Base-by-base conservation (phyloP, 2,113 vertebrate species). In the Corythaeola cristata region DNA sequence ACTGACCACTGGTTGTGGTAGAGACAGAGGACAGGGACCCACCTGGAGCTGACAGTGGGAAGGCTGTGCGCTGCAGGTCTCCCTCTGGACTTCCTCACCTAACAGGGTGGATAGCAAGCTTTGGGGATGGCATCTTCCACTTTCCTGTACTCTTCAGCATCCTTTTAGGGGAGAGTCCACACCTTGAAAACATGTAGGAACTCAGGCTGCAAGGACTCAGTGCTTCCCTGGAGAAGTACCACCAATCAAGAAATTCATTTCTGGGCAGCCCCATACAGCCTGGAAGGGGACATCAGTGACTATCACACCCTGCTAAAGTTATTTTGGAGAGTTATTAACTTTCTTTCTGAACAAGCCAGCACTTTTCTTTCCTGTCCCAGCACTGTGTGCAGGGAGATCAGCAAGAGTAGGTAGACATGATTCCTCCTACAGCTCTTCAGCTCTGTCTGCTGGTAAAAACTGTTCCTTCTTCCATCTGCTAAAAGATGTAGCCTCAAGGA, bases 1-100 rank as follows among this genome's bases (percentile, higher is more conserved):
- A 12, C 13, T 39, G 63, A 52, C 27, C 5, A 4, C 18, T 39
- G 2, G 1, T 2, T 68, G 33, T 2, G 2, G 30, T 30, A 47
- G 15, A 30, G 33, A 27, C 5, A 55, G 26, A 26, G 27, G 10
- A 55, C 14, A 21, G 28, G 22, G n/a, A 71, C 15, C 9, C 45
- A 24, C 10, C n/a, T 47, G 63, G 24, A 55, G 4, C 0, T 67
- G 69, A 13, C 17, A 10, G 22, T 15, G 18, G 28, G 67, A 83
- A 71, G 81, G 8, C 44, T 30, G 12, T 2, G 4, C 19, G 50
- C 17, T 64, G 15, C 20, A 28, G 9, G 14, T 84, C 14, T 58
- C 13, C 10, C 55, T 78, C 33, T 56, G 33, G 50, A 26, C 21
- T 73, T 60, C 23, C 20, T 7, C 9, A 30, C 10, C 16, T 52